Evolutionary conservation across 2,113 vertebrate genomes (phyloP), one percentile per base, ranked within the genome.

Genomic region (Nothocercus nigrocapillus): DNA sequence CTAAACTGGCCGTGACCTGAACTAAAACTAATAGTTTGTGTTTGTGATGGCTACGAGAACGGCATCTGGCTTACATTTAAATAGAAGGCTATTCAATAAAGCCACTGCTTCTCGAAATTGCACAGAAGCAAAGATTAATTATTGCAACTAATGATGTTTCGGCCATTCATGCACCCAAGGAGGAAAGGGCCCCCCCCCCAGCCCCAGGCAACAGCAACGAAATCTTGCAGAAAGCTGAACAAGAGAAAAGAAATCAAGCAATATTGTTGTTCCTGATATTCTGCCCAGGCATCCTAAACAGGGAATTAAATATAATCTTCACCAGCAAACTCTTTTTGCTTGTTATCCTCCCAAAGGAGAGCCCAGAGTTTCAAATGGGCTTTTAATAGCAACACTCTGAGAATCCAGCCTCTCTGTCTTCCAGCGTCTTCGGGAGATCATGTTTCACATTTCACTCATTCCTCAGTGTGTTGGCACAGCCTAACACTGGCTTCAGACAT

Each of bases 21-120:
- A 97, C 96, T 93, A 88, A 96, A 94, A 87, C 93, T 80, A 91
- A 97, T 94, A 96, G 97, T 92, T 96, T 95, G 92, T 95, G 94
- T 96, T 88, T 95, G 93, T 96, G 95, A 95, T 85, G 95, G 97
- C 94, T 96, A 89, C 25, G 4, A 88, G 93, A 95, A 74, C 28
- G 19, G 96, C 96, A 93, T 95, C 89, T 98, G 94, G 95, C 86
- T 94, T 91, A 56, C 74, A 92, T 95, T 97, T 90, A 95, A 82
- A 80, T 80, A 81, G 80, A 93, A 76, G 88, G 76, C 93, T 85
- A 74, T 96, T 96, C 95, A 90, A 92, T 95, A 94, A 93, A 96
- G 92, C 74, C 81, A 68, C 93, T 93, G 96, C 91, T 67, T 58
- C 94, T 95, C 83, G 22, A 95, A 93, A 92, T 93, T 89, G 89